phyloP scores from a whole-genome alignment of 2,113 vertebrate species.

The Hypocryptadius cinnamomeus region DNA sequence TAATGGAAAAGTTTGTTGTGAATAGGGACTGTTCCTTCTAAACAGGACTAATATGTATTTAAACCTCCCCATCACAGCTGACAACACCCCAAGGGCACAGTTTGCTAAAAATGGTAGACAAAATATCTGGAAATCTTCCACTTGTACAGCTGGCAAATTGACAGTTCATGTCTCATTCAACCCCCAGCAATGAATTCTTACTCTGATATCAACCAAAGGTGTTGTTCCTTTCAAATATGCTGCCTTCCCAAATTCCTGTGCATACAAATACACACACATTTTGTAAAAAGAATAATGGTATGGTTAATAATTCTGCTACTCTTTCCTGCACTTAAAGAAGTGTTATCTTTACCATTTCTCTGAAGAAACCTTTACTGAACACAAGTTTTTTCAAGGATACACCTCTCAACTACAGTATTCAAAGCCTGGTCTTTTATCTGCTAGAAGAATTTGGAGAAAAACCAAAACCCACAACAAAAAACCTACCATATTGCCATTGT shows the following conservation, averaged over 20 bases:
- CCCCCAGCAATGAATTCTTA: neutral
- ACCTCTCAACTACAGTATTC: neutral
- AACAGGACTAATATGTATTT: neutral
- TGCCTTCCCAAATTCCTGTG: neutral
- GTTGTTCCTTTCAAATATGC: neutral
- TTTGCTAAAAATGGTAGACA: neutral
- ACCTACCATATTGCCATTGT: neutral
- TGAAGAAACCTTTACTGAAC: neutral
- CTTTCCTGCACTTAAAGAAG: neutral
- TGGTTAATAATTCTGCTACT: neutral
- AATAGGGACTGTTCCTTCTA: neutral
- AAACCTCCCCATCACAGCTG: neutral
- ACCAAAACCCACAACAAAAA: neutral
- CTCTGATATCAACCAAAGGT: neutral
- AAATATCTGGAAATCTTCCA: neutral
- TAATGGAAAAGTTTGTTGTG: neutral
- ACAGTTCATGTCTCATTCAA: neutral
- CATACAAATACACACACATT: neutral
- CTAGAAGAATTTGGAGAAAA: neutral
- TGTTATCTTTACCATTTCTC: neutral
- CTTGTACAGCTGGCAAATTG: neutral
- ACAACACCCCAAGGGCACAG: neutral
- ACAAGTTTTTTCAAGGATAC: neutral
- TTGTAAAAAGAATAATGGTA: neutral
- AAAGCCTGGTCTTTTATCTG: neutral